A percentile compares a stretch with the other conserved stretches of the same genome.
Conservation (phyloP, 1,140 invertebrate species). For the Helicoverpa armigera region DNA sequence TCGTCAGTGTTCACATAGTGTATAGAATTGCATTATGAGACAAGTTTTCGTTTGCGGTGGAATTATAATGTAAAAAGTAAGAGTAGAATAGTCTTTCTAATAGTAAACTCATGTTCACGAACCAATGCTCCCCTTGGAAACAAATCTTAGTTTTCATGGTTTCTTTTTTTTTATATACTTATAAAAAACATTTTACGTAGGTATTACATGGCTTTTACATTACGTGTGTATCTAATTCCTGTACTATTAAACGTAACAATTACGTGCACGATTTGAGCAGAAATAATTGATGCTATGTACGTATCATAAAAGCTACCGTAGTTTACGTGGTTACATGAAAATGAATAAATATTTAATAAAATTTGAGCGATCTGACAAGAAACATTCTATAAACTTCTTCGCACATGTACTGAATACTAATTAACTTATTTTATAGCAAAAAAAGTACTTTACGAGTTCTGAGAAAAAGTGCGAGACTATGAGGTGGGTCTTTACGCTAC, state of each 20-base stretch:
- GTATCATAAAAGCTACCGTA: not conserved
- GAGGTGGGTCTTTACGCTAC: slow-evolving; percentile 34
- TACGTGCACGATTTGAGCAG: slow-evolving; percentile 31
- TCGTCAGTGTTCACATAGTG: no score
- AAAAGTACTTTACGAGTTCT: not conserved
- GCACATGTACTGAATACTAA: slow-evolving; percentile 11
- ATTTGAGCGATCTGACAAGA: slow-evolving; percentile 10
- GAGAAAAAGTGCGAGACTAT: slow-evolving; percentile 8
- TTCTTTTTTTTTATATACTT: not conserved
- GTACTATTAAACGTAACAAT: slow-evolving; percentile 6
- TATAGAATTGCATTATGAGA: no score
- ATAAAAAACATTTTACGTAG: not conserved
- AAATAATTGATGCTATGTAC: slow-evolving; percentile 17
- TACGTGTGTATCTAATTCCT: slow-evolving; percentile 28
- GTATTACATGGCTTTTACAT: not conserved
- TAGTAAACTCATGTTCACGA: no score
- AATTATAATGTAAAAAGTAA: no score
- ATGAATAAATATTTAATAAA: slow-evolving; percentile 34
- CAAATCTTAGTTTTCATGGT: no score
- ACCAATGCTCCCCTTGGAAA: no score
- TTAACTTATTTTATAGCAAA: slow-evolving; percentile 7
- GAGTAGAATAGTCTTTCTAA: no score
- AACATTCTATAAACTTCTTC: slow-evolving; percentile 28
- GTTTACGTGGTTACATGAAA: slow-evolving; percentile 19
- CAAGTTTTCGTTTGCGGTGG: no score